Percentiles rank a stretch among this genome's conserved stretches.
These are phyloP conservation scores for Ahaetulla prasina DNA, from an alignment of 2,113 vertebrate species.

Conservation along the genomic window DNA sequence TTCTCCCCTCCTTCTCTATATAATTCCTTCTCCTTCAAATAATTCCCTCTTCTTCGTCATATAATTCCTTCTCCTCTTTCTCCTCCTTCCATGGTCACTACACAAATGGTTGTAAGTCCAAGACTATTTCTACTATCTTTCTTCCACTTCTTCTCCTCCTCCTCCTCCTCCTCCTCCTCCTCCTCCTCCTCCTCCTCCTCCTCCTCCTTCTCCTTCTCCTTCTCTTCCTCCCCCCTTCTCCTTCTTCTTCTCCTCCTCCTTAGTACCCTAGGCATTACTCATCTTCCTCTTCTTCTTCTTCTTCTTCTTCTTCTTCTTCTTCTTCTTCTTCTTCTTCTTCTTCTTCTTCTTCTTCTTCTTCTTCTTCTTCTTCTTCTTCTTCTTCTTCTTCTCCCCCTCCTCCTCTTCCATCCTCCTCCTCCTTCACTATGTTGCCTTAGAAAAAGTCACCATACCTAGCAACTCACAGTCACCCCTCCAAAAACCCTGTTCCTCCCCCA, in stretches of 20 bases:
- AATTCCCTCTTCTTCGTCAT: neutral
- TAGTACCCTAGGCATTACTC: no score
- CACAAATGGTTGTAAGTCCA: neutral
- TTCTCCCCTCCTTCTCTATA: neutral
- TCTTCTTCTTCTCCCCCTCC: neutral
- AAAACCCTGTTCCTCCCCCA: neutral
- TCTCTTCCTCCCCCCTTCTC: neutral
- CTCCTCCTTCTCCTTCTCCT: neutral
- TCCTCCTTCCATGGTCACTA: neutral
- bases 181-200: no score
- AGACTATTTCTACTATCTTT: neutral
- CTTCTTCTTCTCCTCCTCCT: neutral
- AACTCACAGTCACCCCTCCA: neutral
- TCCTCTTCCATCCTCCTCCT: no score
- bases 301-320: neutral
- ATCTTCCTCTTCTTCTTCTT: neutral
- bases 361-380: fast-evolving
- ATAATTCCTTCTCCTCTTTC: neutral
- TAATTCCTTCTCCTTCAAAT: neutral
- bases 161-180: neutral
- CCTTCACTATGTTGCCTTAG: neutral
- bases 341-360: fast-evolving
- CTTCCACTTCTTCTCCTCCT: no score
- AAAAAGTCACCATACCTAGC: neutral
- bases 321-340: neutral